Evolutionary conservation across 2,113 vertebrate genomes (phyloP).

Genomic region (Apodemus sylvaticus): DNA sequence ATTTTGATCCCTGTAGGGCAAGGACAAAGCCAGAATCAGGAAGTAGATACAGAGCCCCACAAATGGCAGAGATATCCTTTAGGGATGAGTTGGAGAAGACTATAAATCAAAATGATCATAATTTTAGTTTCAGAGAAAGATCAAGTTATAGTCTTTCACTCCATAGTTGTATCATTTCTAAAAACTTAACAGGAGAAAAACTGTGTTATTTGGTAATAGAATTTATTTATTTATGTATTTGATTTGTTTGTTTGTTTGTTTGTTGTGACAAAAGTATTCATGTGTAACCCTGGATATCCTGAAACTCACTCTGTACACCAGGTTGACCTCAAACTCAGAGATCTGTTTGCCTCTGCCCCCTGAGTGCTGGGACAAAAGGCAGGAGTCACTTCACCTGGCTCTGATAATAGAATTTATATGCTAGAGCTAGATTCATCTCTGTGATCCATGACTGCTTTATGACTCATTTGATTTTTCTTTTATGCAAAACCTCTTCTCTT

Average conservation of each 20-base stretch:
- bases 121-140: not conserved
- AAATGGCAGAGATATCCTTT: not conserved
- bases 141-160: conserved; percentile 6
- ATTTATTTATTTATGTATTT: not conserved
- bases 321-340: not conserved
- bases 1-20: conserved; percentile 11
- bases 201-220: not conserved
- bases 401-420: conserved; percentile 27
- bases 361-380: too few species aligned
- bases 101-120: not conserved
- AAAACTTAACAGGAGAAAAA: not conserved
- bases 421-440: not conserved
- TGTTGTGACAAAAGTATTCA: not conserved
- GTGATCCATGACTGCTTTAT: not conserved
- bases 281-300: not conserved
- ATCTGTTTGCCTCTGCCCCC: not conserved
- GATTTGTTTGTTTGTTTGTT: not conserved
- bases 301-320: not conserved
- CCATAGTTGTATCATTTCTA: not conserved
- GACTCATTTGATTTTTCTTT: conserved; percentile 2
- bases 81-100: not conserved
- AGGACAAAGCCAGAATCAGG: not conserved
- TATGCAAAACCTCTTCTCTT: not conserved
- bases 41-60: not conserved
- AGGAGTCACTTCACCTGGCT: not conserved